phyloP scores from a whole-genome alignment of 1,140 invertebrate species.

The Leptestheria dahalacensis region DNA sequence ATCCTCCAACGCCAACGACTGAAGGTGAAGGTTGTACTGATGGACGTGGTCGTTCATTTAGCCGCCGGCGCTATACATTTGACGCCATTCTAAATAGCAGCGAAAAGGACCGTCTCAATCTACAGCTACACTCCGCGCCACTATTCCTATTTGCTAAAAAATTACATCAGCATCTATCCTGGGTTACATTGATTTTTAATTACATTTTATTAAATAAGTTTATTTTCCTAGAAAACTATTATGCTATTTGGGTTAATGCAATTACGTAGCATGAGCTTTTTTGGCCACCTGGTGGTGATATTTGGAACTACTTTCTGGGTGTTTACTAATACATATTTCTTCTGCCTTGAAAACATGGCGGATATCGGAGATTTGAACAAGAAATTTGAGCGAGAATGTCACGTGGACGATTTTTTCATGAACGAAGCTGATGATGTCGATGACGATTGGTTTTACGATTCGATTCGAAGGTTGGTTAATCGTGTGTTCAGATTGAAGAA shows the following conservation, averaged over 20 bases:
- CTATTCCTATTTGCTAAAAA: no score
- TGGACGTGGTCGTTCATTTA: neutral
- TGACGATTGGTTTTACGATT: conserved; percentile 22
- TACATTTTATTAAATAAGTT: no score
- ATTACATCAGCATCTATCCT: no score
- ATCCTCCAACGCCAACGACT: neutral
- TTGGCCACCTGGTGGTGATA: neutral
- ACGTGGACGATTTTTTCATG: neutral
- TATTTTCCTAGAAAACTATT: no score
- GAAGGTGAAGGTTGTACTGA: neutral
- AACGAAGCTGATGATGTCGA: conserved; percentile 18
- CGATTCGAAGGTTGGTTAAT: conserved; percentile 18
- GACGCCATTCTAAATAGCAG: neutral
- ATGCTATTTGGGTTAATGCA: no score
- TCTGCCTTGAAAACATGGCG: neutral
- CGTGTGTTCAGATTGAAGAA: neutral
- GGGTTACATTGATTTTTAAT: no score
- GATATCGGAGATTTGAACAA: neutral
- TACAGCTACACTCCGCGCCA: no score
- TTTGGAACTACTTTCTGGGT: neutral
- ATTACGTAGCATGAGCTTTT: neutral
- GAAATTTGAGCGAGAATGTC: neutral
- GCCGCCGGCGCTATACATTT: neutral
- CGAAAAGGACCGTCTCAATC: neutral
- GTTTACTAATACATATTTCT: neutral